These are phyloP conservation scores for Willisornis vidua DNA, from an alignment of 2,113 vertebrate genomes.

Conservation along the genomic window DNA sequence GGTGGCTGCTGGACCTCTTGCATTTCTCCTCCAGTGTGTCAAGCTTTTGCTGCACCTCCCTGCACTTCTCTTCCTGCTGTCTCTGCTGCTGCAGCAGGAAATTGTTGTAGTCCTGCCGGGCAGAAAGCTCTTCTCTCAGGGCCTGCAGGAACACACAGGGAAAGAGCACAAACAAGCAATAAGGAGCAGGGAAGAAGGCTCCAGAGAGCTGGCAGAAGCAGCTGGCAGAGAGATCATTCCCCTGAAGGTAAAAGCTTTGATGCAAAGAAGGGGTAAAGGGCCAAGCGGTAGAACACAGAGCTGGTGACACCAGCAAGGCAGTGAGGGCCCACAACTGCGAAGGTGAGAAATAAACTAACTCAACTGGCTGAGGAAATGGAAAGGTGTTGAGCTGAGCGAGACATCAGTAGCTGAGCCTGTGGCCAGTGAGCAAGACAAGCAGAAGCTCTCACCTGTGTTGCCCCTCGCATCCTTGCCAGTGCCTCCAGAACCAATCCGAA, in stretches of 20 bases:
- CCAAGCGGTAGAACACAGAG: neutral
- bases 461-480: conserved; percentile 60
- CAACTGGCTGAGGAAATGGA: neutral
- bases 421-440: neutral
- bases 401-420: neutral
- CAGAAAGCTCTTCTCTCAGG: conserved; percentile 69
- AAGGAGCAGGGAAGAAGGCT: neutral
- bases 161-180: neutral
- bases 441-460: conserved; percentile 64
- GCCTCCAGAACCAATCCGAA: conserved; percentile 66
- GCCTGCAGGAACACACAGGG: conserved; percentile 10
- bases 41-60: conserved; percentile 74
- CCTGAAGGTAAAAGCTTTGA: neutral
- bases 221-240: neutral
- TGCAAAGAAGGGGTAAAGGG: too few relatives aligned
- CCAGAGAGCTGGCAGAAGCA: neutral
- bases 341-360: neutral
- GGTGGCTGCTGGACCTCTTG: conserved; percentile 48
- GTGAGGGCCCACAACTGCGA: neutral
- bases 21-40: conserved; percentile 71
- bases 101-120: conserved; percentile 54
- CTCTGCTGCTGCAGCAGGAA: conserved; percentile 69
- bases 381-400: neutral
- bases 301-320: neutral
- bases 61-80: conserved; percentile 74